Conservation (phyloP, 2,797 vertebrate genomes). For the Phalanger gymnotis region DNA sequence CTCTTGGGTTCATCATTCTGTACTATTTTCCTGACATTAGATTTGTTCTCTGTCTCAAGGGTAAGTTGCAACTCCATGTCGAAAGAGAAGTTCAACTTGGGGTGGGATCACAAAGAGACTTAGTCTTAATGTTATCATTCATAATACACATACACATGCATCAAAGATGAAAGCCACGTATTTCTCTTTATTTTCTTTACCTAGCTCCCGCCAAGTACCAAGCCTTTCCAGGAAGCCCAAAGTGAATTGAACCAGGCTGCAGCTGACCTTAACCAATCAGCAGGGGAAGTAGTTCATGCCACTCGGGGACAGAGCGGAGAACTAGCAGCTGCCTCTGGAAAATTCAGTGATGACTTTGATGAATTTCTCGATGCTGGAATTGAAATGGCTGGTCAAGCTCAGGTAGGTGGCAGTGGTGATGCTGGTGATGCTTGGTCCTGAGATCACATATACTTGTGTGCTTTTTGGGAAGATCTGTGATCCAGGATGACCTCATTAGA, state of each 20-base stretch:
- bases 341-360: conserved; percentile 98
- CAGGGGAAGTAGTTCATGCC: conserved; percentile 97
- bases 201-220: conserved; percentile 95
- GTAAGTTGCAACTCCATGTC: neutral
- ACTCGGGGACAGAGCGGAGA: conserved; percentile 95
- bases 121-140: neutral
- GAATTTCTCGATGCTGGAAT: conserved; percentile 98
- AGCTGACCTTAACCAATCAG: conserved; percentile 97
- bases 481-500: conserved; percentile 22
- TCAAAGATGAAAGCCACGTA: neutral
- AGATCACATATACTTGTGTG: neutral
- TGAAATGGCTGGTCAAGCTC: conserved; percentile 99
- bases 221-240: conserved; percentile 98
- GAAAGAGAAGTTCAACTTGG: neutral
- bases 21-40: neutral
- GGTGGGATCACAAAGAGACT: neutral
- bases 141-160: neutral
- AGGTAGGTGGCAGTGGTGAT: conserved; percentile 84
- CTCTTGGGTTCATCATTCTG: neutral
- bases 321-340: conserved; percentile 95
- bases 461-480: neutral
- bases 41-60: neutral
- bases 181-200: conserved; percentile 42
- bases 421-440: neutral
- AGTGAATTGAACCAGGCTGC: conserved; percentile 97